These are phyloP conservation scores for Chlorocebus sabaeus DNA, from an alignment of 2,113 vertebrate species.

Conservation along the genomic window DNA sequence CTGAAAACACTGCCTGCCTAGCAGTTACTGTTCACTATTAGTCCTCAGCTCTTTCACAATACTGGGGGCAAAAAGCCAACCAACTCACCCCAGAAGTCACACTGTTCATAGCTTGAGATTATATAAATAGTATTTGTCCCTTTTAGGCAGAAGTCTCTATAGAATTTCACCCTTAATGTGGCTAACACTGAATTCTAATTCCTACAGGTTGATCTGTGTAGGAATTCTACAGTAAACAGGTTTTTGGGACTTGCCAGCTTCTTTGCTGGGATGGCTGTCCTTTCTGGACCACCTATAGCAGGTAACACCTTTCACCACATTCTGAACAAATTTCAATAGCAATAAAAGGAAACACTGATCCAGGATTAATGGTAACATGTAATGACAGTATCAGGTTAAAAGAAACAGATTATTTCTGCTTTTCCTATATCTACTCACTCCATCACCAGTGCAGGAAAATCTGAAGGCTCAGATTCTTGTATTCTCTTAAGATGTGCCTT, in stretches of 20 bases:
- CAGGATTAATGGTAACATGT: not conserved
- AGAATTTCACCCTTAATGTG: not conserved
- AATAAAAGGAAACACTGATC: not conserved
- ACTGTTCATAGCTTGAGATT: not conserved
- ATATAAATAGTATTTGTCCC: not conserved
- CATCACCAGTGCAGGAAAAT: not conserved
- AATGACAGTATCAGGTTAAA: not conserved
- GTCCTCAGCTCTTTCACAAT: not conserved
- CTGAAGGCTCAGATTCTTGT: not conserved
- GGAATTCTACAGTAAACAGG: slow-evolving; percentile 86
- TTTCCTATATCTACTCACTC: not conserved
- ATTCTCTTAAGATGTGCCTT: not conserved
- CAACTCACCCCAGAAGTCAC: not conserved
- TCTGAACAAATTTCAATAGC: slow-evolving; percentile 5
- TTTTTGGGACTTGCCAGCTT: slow-evolving; percentile 93
- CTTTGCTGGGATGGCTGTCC: slow-evolving; percentile 90
- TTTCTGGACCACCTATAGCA: slow-evolving; percentile 93
- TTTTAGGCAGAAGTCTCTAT: not conserved
- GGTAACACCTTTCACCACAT: slow-evolving; percentile 80
- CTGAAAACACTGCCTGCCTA: not conserved
- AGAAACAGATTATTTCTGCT: not conserved
- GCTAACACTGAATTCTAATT: slow-evolving; percentile 45
- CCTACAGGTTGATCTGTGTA: slow-evolving; percentile 91
- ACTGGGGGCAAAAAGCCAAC: not conserved
- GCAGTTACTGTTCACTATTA: not conserved